These are phyloP conservation scores for Mycalesis mineus DNA, from an alignment of 2,888 invertebrate species.

Conservation along the genomic window DNA sequence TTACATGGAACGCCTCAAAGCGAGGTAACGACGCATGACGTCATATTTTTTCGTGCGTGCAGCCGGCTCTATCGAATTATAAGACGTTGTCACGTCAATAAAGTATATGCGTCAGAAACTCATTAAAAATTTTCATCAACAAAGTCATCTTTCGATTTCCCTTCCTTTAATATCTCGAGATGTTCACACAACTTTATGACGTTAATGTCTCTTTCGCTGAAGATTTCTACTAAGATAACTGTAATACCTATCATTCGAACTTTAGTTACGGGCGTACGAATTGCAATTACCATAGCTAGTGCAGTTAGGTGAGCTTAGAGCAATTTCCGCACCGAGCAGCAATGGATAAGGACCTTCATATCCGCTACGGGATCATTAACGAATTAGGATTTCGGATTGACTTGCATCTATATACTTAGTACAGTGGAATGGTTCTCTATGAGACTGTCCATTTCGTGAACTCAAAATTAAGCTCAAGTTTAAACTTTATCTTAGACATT, in stretches of 20 bases:
- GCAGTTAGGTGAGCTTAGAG: conserved; percentile 35
- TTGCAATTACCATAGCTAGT: conserved; percentile 25
- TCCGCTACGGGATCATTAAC: conserved; percentile 30
- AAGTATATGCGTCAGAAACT: too few relatives aligned
- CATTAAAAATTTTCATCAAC: too few relatives aligned
- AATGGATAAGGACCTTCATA: conserved; percentile 35
- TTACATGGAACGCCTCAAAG: too few relatives aligned
- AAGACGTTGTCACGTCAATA: too few relatives aligned
- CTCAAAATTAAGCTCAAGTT: too few relatives aligned
- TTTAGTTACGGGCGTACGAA: conserved; percentile 23
- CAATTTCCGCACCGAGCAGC: conserved; percentile 37
- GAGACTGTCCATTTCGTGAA: not conserved
- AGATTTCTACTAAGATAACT: conserved; percentile 3
- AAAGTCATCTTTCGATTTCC: not conserved
- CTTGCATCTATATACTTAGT: not conserved
- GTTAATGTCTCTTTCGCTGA: not conserved
- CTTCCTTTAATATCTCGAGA: not conserved
- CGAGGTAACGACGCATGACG: too few relatives aligned
- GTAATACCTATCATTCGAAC: conserved; percentile 3
- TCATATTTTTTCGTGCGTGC: too few relatives aligned
- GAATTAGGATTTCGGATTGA: conserved; percentile 17
- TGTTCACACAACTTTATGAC: not conserved
- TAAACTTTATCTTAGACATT: too few relatives aligned
- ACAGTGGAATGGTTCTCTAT: not conserved
- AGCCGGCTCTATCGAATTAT: too few relatives aligned